A percentile compares a stretch with the other conserved stretches of the same genome.
Conservation (phyloP, 2,888 invertebrate genomes). For the Rhyacophila evoluta region DNA sequence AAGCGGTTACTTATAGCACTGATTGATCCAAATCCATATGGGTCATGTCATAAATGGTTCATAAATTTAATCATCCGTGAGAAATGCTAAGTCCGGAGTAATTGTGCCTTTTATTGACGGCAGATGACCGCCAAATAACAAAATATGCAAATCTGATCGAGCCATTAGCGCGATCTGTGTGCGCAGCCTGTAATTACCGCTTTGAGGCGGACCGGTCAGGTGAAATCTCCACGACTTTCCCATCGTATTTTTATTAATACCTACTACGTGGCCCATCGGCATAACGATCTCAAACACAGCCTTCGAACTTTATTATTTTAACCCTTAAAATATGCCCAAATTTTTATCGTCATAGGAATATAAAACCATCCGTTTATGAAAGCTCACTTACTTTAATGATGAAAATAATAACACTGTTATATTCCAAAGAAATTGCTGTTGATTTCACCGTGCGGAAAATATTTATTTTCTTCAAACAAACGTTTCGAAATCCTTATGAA, state of each 20-base stretch:
- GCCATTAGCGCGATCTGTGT: constrained; percentile 51
- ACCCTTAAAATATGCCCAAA: constrained; percentile 44
- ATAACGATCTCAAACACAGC: constrained; percentile 41
- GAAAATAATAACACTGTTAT: not conserved
- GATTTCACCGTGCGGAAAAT: too few species aligned
- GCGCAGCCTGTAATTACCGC: constrained; percentile 48
- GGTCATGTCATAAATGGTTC: not conserved
- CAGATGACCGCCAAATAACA: constrained; percentile 50
- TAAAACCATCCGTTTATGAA: not conserved
- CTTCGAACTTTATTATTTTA: constrained; percentile 31
- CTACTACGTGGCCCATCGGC: constrained; percentile 51
- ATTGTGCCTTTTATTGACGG: constrained; percentile 30
- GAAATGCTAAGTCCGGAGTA: not conserved
- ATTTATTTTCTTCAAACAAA: too few species aligned
- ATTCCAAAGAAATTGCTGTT: too few species aligned
- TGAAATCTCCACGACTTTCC: constrained; percentile 50
- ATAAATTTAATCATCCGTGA: not conserved
- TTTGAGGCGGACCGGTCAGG: constrained; percentile 42
- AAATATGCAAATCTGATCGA: constrained; percentile 53
- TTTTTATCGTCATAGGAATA: not conserved
- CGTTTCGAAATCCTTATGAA: too few species aligned
- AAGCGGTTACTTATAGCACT: too few species aligned
- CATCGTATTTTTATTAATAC: constrained; percentile 52
- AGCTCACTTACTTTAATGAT: constrained; percentile 16
- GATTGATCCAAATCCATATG: not conserved